Conservation (phyloP, 2,797 vertebrate species). For the Myiotriccus ornatus region DNA sequence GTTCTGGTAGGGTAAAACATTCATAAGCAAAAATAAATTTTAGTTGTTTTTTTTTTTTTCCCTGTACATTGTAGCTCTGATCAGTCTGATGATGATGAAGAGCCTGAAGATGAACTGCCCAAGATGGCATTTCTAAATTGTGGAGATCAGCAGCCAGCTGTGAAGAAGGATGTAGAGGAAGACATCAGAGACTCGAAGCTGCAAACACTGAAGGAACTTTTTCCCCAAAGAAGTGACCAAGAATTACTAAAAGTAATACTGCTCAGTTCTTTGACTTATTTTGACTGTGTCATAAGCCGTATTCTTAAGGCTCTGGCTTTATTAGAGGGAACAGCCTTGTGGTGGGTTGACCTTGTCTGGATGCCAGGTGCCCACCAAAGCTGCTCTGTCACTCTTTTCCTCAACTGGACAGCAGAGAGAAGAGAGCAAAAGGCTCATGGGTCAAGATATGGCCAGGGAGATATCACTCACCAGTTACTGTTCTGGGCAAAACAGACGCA, state of each 20-base stretch:
- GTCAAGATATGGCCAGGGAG: not conserved
- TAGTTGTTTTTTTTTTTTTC: not conserved
- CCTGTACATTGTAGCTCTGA: conserved; percentile 51
- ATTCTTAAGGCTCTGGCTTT: not conserved
- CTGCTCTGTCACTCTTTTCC: not conserved
- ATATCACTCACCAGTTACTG: not conserved
- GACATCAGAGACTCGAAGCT: conserved; percentile 64
- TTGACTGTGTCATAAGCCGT: not conserved
- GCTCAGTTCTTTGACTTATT: not conserved
- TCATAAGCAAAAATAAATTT: not conserved
- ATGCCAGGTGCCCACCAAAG: not conserved
- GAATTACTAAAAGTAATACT: conserved; percentile 81
- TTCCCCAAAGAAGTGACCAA: conserved; percentile 80
- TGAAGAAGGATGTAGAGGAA: conserved; percentile 38
- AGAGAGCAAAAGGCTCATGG: not conserved
- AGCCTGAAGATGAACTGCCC: conserved; percentile 53
- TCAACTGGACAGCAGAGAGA: not conserved
- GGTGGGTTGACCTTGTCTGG: not conserved
- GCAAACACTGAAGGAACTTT: conserved; percentile 79
- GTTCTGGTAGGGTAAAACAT: not conserved
- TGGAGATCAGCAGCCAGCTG: not conserved
- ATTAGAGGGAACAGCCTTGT: not conserved
- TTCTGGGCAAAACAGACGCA: not conserved
- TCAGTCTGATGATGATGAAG: conserved; percentile 69
- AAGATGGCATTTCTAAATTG: not conserved